Evolutionary conservation across 2,113 vertebrate genomes (phyloP), one percentile per base, ranked within the genome.

Genomic region (Neomonachus schauinslandi): DNA sequence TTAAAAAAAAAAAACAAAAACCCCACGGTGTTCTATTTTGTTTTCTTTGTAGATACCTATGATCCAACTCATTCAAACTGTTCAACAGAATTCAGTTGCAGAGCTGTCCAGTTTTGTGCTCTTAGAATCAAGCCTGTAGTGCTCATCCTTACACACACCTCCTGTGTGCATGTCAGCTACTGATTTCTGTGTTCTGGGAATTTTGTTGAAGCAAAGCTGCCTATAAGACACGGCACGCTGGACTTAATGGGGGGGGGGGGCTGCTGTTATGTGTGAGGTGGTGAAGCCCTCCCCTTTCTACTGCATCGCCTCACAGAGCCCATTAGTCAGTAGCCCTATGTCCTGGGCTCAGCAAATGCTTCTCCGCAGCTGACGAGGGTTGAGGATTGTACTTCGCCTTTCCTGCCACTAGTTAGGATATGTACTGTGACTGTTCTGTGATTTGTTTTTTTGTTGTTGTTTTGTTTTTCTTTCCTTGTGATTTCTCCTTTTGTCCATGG

Each of bases 41-140:
- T 89, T 77, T 67, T n/a, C 33, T 57, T 49, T 28, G 21, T 13
- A 10, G 57, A 14, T 18, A 2, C 7, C 0, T 8, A 1, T 0
- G 71, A 11, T 53, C 33, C 55, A 3, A n/a, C 80, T 33, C 46
- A 5, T 59, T 36, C 7, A n/a, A 24, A 31, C 14, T 51, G 21
- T 28, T 18, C 6, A 16, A 0, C 1, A 1, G 33, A 5, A 4
- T 22, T n/a, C 22, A 4, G 10, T 19, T 13, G 36, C 31, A 22
- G 33, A 42, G 21, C 69, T 22, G 36, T 59, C 31, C 1, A n/a
- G 67, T n/a, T 49, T 5, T 67, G 10, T 49, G 76, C 71, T 57
- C 39, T 76, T 14, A 55, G 31, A 13, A 4, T 53, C 46, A 14
- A 67, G 59, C 26, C 55, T 39, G 12, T 19, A 2, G n/a, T 55